Percentiles rank a stretch among this genome's conserved stretches.
phyloP scores from a whole-genome alignment of 2,888 invertebrate genomes.

The Ligdia adustata region DNA sequence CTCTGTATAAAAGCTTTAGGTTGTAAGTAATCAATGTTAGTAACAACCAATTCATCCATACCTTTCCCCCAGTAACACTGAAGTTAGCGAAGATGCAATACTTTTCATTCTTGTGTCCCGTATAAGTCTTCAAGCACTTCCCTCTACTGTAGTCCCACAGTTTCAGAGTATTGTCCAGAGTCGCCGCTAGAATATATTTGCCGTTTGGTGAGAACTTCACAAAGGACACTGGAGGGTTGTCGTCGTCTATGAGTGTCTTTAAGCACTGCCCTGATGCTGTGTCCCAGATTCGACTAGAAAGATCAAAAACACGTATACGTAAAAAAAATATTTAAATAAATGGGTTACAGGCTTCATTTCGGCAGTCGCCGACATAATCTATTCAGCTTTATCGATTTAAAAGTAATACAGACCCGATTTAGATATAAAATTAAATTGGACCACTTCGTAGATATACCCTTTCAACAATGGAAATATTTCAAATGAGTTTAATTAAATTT shows the following conservation, averaged over 20 bases:
- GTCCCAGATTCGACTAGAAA: conserved; percentile 98
- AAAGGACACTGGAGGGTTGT: conserved; percentile 99
- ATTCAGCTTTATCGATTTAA: no score
- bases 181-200: conserved; percentile 99
- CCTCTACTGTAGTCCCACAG: conserved; percentile 99
- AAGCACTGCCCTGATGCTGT: conserved; percentile 99
- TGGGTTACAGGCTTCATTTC: no score
- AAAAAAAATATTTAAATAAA: no score
- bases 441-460: no score
- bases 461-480: no score
- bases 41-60: conserved; percentile 53
- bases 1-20: no score
- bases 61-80: conserved; percentile 99
- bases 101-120: conserved; percentile 99
- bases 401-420: no score
- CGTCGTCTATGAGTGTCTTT: conserved; percentile 99
- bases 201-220: conserved; percentile 99
- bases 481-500: no score
- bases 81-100: conserved; percentile 99
- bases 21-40: no score
- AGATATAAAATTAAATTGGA: no score
- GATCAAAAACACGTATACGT: background rate
- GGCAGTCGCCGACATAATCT: no score
- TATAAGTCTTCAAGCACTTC: conserved; percentile 98
- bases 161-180: conserved; percentile 98